phyloP scores from a whole-genome alignment of 1,140 invertebrate genomes.

The Lasioglossum albipes region DNA sequence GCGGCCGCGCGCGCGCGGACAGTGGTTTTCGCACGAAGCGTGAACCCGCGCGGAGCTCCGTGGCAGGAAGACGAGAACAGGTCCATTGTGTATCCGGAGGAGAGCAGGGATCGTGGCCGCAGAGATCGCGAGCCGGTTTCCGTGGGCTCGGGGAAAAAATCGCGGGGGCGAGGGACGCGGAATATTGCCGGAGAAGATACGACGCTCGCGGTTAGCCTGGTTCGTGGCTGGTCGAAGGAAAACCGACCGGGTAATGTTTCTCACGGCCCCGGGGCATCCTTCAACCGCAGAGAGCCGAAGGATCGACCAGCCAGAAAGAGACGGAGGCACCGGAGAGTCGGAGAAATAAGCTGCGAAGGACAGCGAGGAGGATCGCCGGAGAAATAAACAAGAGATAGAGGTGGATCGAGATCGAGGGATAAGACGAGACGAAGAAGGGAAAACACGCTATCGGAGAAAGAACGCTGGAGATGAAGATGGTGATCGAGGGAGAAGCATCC shows the following conservation, averaged over 20 bases:
- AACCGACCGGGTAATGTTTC: constrained; percentile 55
- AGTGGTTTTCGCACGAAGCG: constrained; percentile 40
- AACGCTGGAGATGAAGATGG: no score
- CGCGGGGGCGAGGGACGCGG: not conserved
- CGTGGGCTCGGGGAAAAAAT: constrained; percentile 49
- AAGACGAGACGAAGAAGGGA: no score
- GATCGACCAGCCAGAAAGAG: not conserved
- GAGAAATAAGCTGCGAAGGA: no score
- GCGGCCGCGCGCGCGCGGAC: no score
- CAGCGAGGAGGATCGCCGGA: no score
- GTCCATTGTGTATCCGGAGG: constrained; percentile 54
- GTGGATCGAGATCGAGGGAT: no score
- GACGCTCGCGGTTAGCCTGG: constrained; percentile 27
- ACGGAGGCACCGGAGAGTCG: no score
- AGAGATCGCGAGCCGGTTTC: constrained; percentile 52
- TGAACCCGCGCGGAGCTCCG: not conserved
- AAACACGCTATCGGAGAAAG: no score
- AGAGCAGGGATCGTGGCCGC: not conserved
- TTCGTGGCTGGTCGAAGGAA: constrained; percentile 43
- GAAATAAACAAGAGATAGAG: no score
- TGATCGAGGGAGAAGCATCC: no score
- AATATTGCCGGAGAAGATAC: constrained; percentile 22
- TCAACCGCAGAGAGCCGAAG: constrained; percentile 40
- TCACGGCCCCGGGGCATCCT: constrained; percentile 57
- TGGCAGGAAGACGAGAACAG: constrained; percentile 26